A percentile compares a stretch with the other conserved stretches of the same genome.
These are phyloP conservation scores for Caenorhabditis latens DNA, from an alignment of 1,140 invertebrate species.

Conservation along the genomic window DNA sequence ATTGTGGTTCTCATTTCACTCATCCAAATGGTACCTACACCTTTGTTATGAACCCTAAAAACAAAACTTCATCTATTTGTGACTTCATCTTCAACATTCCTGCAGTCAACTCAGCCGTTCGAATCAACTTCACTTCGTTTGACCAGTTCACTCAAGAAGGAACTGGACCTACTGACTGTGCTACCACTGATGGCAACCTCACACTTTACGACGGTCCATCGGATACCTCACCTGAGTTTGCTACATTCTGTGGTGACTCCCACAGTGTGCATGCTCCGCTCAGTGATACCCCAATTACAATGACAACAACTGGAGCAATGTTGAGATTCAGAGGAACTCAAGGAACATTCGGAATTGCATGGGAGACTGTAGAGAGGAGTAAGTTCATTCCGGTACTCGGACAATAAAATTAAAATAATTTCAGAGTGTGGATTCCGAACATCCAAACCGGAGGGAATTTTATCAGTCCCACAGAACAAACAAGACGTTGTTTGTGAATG, in stretches of 20 bases:
- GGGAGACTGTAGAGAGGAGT: slow-evolving; percentile 47
- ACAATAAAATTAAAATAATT: not conserved
- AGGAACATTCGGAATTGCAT: slow-evolving; percentile 43
- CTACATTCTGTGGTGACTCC: slow-evolving; percentile 50
- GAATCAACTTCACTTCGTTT: slow-evolving; percentile 49
- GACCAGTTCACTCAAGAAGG: slow-evolving; percentile 19
- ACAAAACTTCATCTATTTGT: slow-evolving; percentile 18
- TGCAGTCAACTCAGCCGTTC: slow-evolving; percentile 17
- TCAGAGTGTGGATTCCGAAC: slow-evolving; percentile 53
- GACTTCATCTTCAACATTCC: slow-evolving; percentile 41
- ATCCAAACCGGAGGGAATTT: slow-evolving; percentile 27
- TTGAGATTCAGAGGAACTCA: slow-evolving; percentile 51
- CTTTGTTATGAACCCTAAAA: not conserved
- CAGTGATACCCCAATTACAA: slow-evolving; percentile 48
- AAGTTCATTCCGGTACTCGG: not conserved
- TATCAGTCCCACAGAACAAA: slow-evolving; percentile 45
- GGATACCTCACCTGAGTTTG: slow-evolving; percentile 49
- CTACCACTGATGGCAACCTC: slow-evolving; percentile 68
- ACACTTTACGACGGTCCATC: slow-evolving; percentile 59
- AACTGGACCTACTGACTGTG: slow-evolving; percentile 62
- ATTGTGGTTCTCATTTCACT: slow-evolving; percentile 54
- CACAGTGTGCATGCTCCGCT: slow-evolving; percentile 42
- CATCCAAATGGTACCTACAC: slow-evolving; percentile 19
- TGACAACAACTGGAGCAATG: slow-evolving; percentile 56
- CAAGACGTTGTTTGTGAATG: slow-evolving; percentile 66